Base-by-base conservation (phyloP, 2,797 vertebrate genomes). In the Tauraco hartlaubi region DNA sequence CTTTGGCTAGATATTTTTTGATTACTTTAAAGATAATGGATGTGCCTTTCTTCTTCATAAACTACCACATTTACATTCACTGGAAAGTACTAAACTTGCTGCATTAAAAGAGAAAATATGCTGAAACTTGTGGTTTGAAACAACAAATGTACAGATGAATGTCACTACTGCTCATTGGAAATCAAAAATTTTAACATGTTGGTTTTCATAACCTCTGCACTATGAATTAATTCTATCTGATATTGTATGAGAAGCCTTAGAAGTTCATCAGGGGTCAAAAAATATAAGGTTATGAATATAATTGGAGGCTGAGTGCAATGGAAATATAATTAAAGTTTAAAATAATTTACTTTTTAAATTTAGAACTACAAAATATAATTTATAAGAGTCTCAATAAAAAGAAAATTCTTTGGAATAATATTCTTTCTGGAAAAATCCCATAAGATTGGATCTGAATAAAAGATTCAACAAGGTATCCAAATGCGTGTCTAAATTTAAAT, bases 11-110 rank as follows among this genome's bases (percentile, higher is more conserved):
- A 49, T 82, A 76, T 59, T 73, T 84, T 91, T 90, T 75, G 17
- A 90, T 90, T 95, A 35, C 43, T 81, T 85, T 88, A 68, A 84
- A 83, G 82, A 85, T 72, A 96, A 95, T 35, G 18, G 7, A 6
- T 55, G 19, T 85, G 74, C 13, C 28, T 61, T 74, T 84, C 43
- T 85, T 20, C n/a, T 85, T 74, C 15, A 46, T 55, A 66, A 74
- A 31, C 46, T 64, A 15, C 39, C 51, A n/a, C 33, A 46, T 71
- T 56, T 91, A 46, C 23, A 25, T 37, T 91, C 77, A 61, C 19
- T 77, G 48, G 6, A 25, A 92, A 79, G n/a, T 29, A 28, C 28
- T 66, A 39, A 44, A 62, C 21, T 55, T 56, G 13, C 4, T 68
- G 11, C 67, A 67, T 55, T 81, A 29, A 64, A 41, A 52, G 31